phyloP scores from a whole-genome alignment of 2,113 vertebrate genomes.

The Bufo bufo region DNA sequence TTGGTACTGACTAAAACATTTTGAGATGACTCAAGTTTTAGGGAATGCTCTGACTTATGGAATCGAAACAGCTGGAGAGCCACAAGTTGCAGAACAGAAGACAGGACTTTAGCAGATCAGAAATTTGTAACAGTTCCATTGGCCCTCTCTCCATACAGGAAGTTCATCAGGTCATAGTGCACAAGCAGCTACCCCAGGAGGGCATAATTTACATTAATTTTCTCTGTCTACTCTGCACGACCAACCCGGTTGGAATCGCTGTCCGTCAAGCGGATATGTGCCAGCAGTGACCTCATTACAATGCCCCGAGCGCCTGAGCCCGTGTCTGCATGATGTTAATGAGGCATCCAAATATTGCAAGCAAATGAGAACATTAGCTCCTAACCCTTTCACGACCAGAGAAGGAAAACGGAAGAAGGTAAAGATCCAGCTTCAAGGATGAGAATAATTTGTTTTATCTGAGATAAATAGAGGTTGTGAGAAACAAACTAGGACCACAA shows the following conservation, averaged over 20 bases:
- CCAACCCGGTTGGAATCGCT: not conserved
- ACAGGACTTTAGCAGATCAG: not conserved
- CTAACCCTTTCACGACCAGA: not conserved
- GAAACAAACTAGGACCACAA: no score
- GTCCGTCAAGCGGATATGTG: not conserved
- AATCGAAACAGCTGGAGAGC: no score
- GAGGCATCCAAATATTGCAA: constrained; percentile 5
- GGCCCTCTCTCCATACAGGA: not conserved
- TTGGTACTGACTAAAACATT: no score
- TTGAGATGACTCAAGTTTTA: no score
- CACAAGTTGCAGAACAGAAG: not conserved
- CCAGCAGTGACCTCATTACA: constrained; percentile 43
- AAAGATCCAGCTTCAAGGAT: not conserved
- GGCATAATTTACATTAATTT: constrained; percentile 13
- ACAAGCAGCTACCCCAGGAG: not conserved
- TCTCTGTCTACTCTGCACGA: constrained; percentile 25
- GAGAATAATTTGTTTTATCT: no score
- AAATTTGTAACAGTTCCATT: not conserved
- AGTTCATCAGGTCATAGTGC: constrained; percentile 52
- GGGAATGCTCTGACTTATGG: not conserved
- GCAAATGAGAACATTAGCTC: constrained; percentile 47
- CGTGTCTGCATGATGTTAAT: constrained; percentile 14
- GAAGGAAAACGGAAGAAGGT: not conserved
- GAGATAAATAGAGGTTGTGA: no score
- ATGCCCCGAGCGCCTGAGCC: not conserved